Evolutionary conservation across 1,140 invertebrate genomes (phyloP).

Genomic region (Pemphigus obesinymphae): DNA sequence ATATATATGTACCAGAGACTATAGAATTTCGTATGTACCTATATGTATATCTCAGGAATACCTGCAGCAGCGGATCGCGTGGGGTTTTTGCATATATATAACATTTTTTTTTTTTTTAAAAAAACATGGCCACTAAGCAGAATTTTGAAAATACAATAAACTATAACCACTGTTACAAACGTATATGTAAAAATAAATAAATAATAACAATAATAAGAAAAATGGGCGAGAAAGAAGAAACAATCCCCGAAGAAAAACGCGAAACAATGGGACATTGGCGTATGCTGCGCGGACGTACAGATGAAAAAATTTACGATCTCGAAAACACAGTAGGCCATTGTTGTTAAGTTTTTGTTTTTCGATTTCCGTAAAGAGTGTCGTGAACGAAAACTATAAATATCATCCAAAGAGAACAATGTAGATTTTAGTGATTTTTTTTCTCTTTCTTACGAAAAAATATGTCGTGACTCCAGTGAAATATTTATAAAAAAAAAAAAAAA

Average conservation of each 20-base stretch:
- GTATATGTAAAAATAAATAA: background rate
- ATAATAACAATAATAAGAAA: background rate
- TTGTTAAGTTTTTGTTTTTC: conserved; percentile 5
- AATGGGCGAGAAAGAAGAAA: background rate
- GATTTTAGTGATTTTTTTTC: conserved; percentile 7
- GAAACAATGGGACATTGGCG: conserved; percentile 25
- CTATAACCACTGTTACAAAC: background rate
- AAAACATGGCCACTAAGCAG: background rate
- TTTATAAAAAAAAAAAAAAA: background rate
- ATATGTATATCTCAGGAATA: no score
- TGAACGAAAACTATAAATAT: conserved; percentile 34
- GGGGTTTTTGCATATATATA: no score
- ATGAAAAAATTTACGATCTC: conserved; percentile 37
- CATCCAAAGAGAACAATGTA: conserved; percentile 24
- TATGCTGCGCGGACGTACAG: background rate
- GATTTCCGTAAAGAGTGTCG: background rate
- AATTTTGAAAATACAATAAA: background rate
- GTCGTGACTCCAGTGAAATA: background rate
- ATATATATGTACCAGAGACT: background rate
- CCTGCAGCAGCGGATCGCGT: no score
- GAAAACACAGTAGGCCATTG: conserved; percentile 40
- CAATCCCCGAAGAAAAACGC: conserved; percentile 7
- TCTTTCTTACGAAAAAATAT: conserved; percentile 5
- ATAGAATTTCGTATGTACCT: background rate
- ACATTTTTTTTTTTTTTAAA: no score